A percentile compares a stretch with the other conserved stretches of the same genome.
Evolutionary conservation across 2,797 vertebrate species (phyloP).

Genomic region (Muscicapa comitata): DNA sequence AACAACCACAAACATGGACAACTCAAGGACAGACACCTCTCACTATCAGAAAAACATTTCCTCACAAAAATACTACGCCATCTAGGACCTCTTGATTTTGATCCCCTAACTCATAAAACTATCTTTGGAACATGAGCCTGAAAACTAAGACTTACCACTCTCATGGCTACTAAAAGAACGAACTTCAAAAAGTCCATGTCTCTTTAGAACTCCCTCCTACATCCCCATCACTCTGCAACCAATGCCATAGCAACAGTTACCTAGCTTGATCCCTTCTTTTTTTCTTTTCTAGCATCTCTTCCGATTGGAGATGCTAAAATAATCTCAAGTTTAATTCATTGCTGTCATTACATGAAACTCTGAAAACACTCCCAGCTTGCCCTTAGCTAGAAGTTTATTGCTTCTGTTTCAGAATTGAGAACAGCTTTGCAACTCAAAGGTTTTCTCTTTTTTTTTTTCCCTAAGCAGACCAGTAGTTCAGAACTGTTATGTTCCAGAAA

Average conservation of each 20-base stretch:
- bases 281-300: not conserved
- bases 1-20: not conserved
- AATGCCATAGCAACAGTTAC: not conserved
- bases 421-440: not conserved
- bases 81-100: not conserved
- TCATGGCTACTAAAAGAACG: not conserved
- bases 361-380: not conserved
- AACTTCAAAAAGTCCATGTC: not conserved
- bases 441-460: fast-evolving
- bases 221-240: not conserved
- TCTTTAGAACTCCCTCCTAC: not conserved
- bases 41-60: not conserved
- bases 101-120: not conserved
- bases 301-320: not conserved
- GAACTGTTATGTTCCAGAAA: not conserved
- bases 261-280: not conserved
- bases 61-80: not conserved
- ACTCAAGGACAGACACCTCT: not conserved
- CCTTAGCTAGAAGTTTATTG: not conserved
- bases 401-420: not conserved
- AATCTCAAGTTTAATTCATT: not conserved
- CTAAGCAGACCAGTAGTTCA: not conserved
- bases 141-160: not conserved
- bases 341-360: not conserved
- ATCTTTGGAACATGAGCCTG: not conserved